phyloP scores from a whole-genome alignment of 2,888 invertebrate genomes.

The Nycteola revayana region DNA sequence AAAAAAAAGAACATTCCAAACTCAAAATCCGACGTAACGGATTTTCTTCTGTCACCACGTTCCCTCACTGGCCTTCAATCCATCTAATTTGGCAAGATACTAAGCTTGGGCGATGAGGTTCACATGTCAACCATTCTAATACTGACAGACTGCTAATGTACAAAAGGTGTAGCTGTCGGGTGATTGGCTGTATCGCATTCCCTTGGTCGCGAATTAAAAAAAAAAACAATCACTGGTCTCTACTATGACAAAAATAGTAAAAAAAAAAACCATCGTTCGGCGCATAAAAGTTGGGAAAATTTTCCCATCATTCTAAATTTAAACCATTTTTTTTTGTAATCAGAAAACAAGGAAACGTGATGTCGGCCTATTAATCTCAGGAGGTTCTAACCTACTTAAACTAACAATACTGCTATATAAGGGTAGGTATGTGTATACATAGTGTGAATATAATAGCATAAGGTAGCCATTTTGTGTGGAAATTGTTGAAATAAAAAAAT shows the following conservation, averaged over 20 bases:
- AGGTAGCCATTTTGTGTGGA: constrained; percentile 59
- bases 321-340: no score
- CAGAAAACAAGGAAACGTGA: constrained; percentile 34
- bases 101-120: constrained; percentile 57
- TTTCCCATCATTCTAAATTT: no score
- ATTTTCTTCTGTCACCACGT: constrained; percentile 18
- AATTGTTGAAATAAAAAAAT: constrained; percentile 14
- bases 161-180: constrained; percentile 65
- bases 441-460: constrained; percentile 65
- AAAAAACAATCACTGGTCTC: no score
- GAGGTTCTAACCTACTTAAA: constrained; percentile 73
- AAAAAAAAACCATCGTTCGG: no score
- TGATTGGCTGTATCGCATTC: constrained; percentile 37
- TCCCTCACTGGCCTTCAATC: constrained; percentile 32
- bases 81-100: constrained; percentile 65
- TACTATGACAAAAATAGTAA: no score
- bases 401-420: constrained; percentile 76
- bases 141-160: constrained; percentile 73
- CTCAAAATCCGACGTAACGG: no score
- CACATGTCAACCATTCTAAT: constrained; percentile 73
- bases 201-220: background rate
- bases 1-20: no score
- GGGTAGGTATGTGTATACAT: constrained; percentile 67
- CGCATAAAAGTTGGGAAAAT: no score
- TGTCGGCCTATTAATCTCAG: constrained; percentile 58